Evolutionary conservation across 2,888 invertebrate genomes (phyloP).

Genomic region (Acronicta aceris): DNA sequence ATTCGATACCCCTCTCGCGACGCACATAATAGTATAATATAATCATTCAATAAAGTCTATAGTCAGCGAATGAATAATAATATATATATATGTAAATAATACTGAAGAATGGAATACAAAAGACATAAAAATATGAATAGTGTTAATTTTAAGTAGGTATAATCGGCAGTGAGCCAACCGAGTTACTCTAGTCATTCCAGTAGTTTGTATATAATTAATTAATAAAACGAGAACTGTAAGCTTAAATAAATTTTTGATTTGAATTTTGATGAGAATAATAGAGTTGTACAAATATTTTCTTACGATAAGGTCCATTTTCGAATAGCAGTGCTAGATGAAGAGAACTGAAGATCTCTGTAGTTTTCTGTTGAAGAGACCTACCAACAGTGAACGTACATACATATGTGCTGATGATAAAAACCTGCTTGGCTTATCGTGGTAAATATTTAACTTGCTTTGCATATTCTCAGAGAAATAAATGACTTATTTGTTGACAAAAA

Average conservation of each 20-base stretch:
- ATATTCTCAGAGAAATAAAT: slow-evolving; percentile 23
- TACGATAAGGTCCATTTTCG: not conserved
- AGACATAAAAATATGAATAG: not conserved
- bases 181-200: slow-evolving; percentile 68
- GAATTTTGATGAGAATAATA: slow-evolving; percentile 40
- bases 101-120: not conserved
- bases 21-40: slow-evolving; percentile 8
- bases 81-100: slow-evolving; percentile 8
- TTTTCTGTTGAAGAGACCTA: no score
- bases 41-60: not conserved
- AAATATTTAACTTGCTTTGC: slow-evolving; percentile 12
- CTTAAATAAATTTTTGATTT: slow-evolving; percentile 1
- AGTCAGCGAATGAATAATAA: slow-evolving; percentile 3
- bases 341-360: not conserved
- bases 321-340: not conserved
- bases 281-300: not conserved
- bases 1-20: not conserved
- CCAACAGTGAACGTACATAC: no score
- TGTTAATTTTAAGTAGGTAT: slow-evolving; percentile 8
- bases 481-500: slow-evolving; percentile 8
- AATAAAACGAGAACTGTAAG: slow-evolving; percentile 4
- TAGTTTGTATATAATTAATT: slow-evolving; percentile 67
- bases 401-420: not conserved
- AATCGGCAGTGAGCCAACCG: slow-evolving; percentile 22
- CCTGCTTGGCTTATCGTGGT: not conserved